Conservation (phyloP, 2,888 invertebrate species). For the Julus scanicus region DNA sequence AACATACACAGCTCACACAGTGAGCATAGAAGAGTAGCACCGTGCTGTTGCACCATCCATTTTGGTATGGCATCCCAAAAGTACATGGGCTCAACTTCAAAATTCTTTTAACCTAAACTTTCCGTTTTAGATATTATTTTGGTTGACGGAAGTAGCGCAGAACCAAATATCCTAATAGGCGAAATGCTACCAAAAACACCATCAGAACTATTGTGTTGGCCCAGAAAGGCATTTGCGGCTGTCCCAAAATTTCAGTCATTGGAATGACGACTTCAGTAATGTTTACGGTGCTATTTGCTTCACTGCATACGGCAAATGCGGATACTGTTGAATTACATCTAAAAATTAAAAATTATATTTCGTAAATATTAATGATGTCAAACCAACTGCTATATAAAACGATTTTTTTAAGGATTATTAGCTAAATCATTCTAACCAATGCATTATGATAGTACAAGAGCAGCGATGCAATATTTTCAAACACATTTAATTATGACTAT, state of each 20-base stretch:
- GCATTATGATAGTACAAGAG: too few species aligned
- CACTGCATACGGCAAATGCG: constrained; percentile 73
- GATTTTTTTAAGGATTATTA: too few species aligned
- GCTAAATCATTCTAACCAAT: too few species aligned
- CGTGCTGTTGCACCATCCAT: constrained; percentile 43
- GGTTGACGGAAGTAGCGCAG: constrained; percentile 69
- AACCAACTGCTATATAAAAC: too few species aligned
- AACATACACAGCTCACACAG: constrained; percentile 28
- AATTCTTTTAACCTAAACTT: neutral
- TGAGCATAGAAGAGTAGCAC: constrained; percentile 49
- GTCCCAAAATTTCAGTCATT: constrained; percentile 74
- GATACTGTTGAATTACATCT: constrained; percentile 76
- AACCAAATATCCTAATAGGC: constrained; percentile 78
- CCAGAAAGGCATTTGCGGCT: constrained; percentile 77
- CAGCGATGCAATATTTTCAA: too few species aligned
- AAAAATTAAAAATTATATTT: constrained; percentile 57
- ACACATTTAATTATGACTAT: too few species aligned
- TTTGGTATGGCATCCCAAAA: constrained; percentile 18
- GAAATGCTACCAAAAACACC: constrained; percentile 77
- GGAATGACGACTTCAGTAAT: constrained; percentile 69
- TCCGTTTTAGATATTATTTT: constrained; percentile 56
- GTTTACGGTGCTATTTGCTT: constrained; percentile 12
- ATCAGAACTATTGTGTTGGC: constrained; percentile 78
- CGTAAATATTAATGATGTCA: neutral
- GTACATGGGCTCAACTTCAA: neutral